Base-by-base conservation (phyloP, 2,888 invertebrate genomes). In the Acronicta alni region DNA sequence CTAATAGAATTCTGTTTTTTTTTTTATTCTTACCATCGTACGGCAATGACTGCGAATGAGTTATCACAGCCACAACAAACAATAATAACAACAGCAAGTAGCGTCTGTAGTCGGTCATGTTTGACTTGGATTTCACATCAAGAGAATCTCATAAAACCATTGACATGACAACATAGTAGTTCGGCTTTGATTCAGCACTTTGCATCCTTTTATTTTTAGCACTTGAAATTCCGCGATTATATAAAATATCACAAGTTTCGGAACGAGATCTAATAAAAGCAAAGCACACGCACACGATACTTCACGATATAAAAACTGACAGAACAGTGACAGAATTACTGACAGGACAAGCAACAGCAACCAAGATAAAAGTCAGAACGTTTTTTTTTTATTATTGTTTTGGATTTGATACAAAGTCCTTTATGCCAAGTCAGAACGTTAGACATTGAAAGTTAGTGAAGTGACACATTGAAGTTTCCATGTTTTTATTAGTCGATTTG, bases 11-110 rank as follows among this genome's bases (percentile, higher is more conserved):
- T 42, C 42, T 0, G 15, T 15, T 23, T 15, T 26, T 1, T 5
- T 20, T 44, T 44, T 17, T 17, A 18, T 14, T 6, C 85, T 86
- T 86, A 91, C 91, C 90, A 69, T 91, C 87, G 58, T 90, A 91
- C 37, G 87, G 74, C 55, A 86, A 77, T 12, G 86, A 77, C 54
- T 84, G 72, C 37, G 79, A 82, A 62, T 66, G 67, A 16, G 68
- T 59, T 67, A 83, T 72, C 70, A 83, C 46, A 47, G 64, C 67
- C 57, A 72, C 43, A 42, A 81, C 72, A 53, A 83, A 77, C 70
- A 86, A 73, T 46, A 82, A 75, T 69, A 81, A 62, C 51, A 69
- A 59, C 46, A 55, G 37, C 52, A 75, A 35, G 60, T 64, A 67
- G 66, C 64, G 57, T 60, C 63, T 54, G 35, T 49, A 32, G 14